A percentile compares a stretch with the other conserved stretches of the same genome.
phyloP scores from a whole-genome alignment of 2,888 invertebrate species.

The Dinocampus coccinellae region DNA sequence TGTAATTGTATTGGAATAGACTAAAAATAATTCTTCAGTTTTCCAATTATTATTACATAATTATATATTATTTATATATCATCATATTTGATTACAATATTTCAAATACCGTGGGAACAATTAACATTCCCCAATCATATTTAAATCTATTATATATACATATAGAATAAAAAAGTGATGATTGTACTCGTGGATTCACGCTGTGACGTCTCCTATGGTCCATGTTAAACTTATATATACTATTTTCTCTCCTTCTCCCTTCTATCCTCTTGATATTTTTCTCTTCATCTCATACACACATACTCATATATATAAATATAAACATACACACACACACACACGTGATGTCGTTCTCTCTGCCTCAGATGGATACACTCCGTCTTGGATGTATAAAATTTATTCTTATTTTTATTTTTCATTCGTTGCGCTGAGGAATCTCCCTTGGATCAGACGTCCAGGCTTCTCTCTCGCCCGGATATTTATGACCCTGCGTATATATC shows the following conservation, averaged over 20 bases:
- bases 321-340: background rate
- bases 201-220: slow-evolving; percentile 8
- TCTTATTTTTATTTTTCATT: slow-evolving; percentile 58
- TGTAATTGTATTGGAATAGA: too few relatives aligned
- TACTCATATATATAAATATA: background rate
- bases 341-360: background rate
- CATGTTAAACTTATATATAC: background rate
- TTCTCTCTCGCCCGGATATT: slow-evolving; percentile 62
- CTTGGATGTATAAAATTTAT: slow-evolving; percentile 9
- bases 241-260: background rate
- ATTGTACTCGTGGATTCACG: slow-evolving; percentile 23
- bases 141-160: background rate
- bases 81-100: background rate
- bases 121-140: background rate
- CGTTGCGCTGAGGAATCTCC: slow-evolving; percentile 54
- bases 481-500: slow-evolving; percentile 65
- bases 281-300: background rate
- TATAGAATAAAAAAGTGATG: background rate
- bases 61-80: too few relatives aligned
- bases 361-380: background rate
- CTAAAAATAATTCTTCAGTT: too few relatives aligned
- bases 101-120: background rate
- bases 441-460: slow-evolving; percentile 62
- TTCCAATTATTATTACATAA: too few relatives aligned
- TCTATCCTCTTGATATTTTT: slow-evolving; percentile 6